Conservation (phyloP, 2,888 invertebrate species). For the Nephrotoma guestfalica region DNA sequence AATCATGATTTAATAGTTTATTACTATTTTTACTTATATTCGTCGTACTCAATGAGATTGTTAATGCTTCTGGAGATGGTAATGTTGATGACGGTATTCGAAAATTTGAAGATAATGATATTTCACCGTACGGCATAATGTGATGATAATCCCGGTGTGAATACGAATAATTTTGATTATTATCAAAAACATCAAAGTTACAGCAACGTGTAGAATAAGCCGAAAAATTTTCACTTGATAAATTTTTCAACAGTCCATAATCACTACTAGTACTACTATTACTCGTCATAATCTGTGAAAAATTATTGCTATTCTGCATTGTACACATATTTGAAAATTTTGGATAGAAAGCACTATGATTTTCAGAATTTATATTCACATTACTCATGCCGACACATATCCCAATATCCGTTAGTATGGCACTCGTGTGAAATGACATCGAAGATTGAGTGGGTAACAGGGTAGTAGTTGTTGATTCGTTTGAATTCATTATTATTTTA, state of each 20-base stretch:
- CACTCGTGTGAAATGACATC: neutral
- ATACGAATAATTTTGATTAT: neutral
- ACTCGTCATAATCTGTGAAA: neutral
- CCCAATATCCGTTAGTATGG: conserved; percentile 12
- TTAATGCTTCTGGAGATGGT: neutral
- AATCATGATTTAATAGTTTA: neutral
- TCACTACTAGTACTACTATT: neutral
- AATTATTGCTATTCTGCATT: neutral
- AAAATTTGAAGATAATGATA: neutral
- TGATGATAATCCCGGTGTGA: neutral
- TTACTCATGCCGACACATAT: conserved; percentile 15
- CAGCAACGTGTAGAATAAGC: conserved; percentile 6
- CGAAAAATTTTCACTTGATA: neutral
- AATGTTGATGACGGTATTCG: neutral
- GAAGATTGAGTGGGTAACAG: neutral
- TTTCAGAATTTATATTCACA: conserved; percentile 11
- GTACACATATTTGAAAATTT: neutral
- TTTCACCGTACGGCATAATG: neutral
- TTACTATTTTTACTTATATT: neutral
- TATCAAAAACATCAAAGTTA: conserved; percentile 10
- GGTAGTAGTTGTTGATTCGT: neutral
- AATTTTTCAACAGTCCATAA: neutral
- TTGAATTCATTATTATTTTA: too few relatives aligned
- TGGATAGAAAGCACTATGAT: neutral
- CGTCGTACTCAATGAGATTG: neutral